Conservation (phyloP, 2,797 vertebrate genomes). For the Tadarida brasiliensis region DNA sequence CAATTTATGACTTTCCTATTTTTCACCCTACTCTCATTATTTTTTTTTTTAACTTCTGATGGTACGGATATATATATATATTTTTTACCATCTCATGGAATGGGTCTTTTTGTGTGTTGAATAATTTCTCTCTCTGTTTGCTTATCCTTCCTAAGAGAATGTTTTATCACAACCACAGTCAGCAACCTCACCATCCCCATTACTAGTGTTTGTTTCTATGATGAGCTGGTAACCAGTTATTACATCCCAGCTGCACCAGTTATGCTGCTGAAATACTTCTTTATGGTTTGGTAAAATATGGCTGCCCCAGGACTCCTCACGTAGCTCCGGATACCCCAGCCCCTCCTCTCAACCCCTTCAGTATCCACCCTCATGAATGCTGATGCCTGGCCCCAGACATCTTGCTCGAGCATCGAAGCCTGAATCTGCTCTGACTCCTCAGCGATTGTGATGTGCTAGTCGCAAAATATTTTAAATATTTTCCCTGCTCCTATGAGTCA, state of each 20-base stretch:
- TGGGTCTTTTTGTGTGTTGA: neutral
- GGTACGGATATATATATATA: neutral
- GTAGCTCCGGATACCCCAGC: fast-evolving
- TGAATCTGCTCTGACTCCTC: neutral
- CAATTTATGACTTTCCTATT: slow-evolving; percentile 3
- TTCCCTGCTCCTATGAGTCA: neutral
- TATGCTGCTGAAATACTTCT: neutral
- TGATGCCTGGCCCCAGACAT: neutral
- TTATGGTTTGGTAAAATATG: neutral
- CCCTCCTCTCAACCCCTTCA: neutral
- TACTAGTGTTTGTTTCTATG: neutral
- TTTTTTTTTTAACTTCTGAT: neutral
- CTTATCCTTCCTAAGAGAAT: neutral
- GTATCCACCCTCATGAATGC: neutral
- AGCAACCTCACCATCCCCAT: neutral
- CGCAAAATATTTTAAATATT: neutral
- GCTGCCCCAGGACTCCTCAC: neutral
- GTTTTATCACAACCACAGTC: neutral
- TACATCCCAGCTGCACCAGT: fast-evolving
- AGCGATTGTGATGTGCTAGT: neutral
- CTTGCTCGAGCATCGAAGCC: neutral
- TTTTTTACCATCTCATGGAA: neutral
- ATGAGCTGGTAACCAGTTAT: neutral
- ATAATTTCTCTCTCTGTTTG: neutral
- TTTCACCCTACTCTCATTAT: neutral